These are phyloP conservation scores for Marmota flaviventris DNA, from an alignment of 2,113 vertebrate species.

Conservation along the genomic window DNA sequence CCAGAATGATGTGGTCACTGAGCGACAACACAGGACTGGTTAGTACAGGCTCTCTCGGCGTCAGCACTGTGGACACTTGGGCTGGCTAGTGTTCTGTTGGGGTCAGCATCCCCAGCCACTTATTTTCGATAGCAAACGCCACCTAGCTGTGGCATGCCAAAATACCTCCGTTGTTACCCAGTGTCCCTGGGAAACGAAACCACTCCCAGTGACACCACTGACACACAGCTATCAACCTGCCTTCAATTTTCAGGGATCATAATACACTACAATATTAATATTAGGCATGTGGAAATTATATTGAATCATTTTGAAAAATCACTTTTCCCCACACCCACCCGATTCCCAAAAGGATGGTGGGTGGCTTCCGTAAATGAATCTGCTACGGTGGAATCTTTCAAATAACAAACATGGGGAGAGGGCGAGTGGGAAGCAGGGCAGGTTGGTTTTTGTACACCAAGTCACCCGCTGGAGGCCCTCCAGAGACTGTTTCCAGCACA, in stretches of 20 bases:
- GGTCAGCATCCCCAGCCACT: too few relatives aligned
- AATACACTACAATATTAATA: too few relatives aligned
- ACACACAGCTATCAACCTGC: neutral
- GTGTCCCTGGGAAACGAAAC: neutral
- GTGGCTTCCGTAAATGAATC: neutral
- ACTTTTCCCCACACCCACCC: neutral
- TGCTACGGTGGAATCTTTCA: neutral
- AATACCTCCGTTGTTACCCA: neutral
- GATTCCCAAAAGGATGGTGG: neutral
- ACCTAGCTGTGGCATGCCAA: neutral
- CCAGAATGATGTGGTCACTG: neutral
- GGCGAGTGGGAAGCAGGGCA: neutral
- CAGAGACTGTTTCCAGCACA: neutral
- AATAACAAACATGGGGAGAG: neutral
- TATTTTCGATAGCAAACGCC: too few relatives aligned
- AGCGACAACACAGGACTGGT: too few relatives aligned
- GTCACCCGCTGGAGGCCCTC: too few relatives aligned
- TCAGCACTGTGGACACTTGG: neutral
- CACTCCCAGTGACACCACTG: neutral
- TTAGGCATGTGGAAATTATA: neutral
- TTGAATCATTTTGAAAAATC: neutral
- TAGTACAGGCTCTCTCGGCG: too few relatives aligned
- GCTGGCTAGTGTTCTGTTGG: neutral
- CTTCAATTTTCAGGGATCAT: neutral
- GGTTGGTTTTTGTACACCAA: neutral